A percentile compares a stretch with the other conserved stretches of the same genome.
These are phyloP conservation scores for Furcula furcula DNA, from an alignment of 2,888 invertebrate species.

Conservation along the genomic window DNA sequence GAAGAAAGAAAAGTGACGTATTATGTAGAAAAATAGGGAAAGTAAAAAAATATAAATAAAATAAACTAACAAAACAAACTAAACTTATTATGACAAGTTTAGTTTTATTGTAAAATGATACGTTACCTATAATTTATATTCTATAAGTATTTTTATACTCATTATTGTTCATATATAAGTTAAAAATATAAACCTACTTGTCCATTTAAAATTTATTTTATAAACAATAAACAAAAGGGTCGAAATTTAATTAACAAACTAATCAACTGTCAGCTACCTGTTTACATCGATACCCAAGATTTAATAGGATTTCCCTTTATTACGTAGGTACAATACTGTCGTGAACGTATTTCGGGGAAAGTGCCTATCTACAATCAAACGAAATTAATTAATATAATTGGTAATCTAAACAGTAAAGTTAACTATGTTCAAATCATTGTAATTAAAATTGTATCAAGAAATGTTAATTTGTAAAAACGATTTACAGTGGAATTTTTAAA, in stretches of 20 bases:
- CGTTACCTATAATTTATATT: too few species aligned
- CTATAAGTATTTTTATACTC: too few species aligned
- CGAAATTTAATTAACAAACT: conserved; percentile 37
- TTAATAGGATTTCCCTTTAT: conserved; percentile 18
- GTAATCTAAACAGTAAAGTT: not conserved
- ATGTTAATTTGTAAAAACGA: too few species aligned
- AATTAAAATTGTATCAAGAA: not conserved
- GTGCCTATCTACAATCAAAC: not conserved
- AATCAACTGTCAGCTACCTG: conserved; percentile 35
- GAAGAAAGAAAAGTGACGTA: too few species aligned
- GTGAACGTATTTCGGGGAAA: conserved; percentile 7
- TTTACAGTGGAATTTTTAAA: too few species aligned
- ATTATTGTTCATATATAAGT: too few species aligned
- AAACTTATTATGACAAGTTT: too few species aligned
- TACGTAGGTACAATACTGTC: conserved; percentile 13
- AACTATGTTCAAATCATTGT: not conserved
- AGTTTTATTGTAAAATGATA: too few species aligned
- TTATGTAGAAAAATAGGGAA: too few species aligned
- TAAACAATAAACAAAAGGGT: conserved; percentile 19
- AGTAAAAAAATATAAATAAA: too few species aligned
- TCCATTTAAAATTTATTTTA: conserved; percentile 5
- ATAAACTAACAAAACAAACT: too few species aligned
- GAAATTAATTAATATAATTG: conserved; percentile 5
- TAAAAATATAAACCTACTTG: too few species aligned
- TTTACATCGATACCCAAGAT: conserved; percentile 24